Percentiles rank a stretch among this genome's conserved stretches.
phyloP scores from a whole-genome alignment of 2,113 vertebrate genomes.

The Ia io region DNA sequence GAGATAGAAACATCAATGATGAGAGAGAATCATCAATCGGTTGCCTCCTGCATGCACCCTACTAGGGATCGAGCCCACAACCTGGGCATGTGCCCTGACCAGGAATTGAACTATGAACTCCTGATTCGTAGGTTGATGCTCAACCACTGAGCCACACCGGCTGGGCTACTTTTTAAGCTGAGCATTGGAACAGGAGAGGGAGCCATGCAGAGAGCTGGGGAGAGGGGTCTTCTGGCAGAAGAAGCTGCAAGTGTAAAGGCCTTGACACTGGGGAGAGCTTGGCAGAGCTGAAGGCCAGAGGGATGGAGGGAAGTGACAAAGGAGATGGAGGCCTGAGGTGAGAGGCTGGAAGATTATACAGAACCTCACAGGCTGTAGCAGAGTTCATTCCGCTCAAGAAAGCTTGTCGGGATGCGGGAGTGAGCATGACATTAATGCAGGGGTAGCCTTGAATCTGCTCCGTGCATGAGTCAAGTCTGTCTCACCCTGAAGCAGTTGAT shows the following conservation, averaged over 20 bases:
- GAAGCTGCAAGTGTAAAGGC: not conserved
- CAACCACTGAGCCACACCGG: too few species aligned
- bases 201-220: not conserved
- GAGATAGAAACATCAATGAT: too few species aligned
- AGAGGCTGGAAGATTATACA: not conserved
- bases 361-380: not conserved
- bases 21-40: too few species aligned
- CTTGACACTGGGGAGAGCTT: not conserved
- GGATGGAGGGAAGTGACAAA: not conserved
- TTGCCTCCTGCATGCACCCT: too few species aligned
- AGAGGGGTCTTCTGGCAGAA: not conserved
- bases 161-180: not conserved
- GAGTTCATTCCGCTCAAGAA: not conserved
- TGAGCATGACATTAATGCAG: accelerated
- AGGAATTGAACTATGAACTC: too few species aligned
- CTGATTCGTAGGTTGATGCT: too few species aligned
- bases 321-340: not conserved
- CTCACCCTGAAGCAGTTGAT: not conserved
- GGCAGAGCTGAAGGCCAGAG: not conserved
- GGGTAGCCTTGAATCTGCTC: not conserved
- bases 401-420: not conserved
- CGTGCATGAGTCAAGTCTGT: not conserved
- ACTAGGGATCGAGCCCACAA: too few species aligned
- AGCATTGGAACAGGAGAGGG: not conserved
- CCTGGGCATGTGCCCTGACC: too few species aligned